A percentile compares a stretch with the other conserved stretches of the same genome.
phyloP scores from a whole-genome alignment of 23 tunicate genomes.

The Trididemnum miniatum region DNA sequence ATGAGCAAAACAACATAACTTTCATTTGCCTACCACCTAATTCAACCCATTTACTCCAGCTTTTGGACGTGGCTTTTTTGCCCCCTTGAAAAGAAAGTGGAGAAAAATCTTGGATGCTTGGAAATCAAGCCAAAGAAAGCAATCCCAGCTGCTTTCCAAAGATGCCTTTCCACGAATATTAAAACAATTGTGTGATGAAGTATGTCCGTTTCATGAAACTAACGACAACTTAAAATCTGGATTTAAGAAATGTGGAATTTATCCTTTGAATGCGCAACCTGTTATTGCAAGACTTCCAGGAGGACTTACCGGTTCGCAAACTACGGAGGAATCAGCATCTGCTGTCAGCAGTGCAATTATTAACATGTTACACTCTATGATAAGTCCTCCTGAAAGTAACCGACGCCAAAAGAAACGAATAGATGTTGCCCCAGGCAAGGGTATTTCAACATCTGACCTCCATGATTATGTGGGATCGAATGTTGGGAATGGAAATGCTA shows the following conservation, averaged over 20 bases:
- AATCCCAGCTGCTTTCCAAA: background rate
- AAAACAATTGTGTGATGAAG: background rate
- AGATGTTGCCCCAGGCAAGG: no score
- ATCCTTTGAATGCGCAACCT: background rate
- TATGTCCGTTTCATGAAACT: background rate
- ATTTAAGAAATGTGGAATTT: background rate
- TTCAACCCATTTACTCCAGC: conserved; percentile 8
- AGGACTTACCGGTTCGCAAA: no score
- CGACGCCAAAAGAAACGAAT: no score
- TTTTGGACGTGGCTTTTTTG: conserved; percentile 11
- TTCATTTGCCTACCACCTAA: conserved; percentile 3
- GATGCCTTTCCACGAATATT: background rate
- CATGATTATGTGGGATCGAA: no score
- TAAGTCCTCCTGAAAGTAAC: no score
- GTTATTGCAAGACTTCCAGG: background rate
- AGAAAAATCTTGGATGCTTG: conserved; percentile 4
- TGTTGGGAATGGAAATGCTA: no score
- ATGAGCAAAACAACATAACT: background rate
- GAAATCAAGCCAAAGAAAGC: background rate
- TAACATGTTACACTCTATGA: no score
- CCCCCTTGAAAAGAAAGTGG: background rate
- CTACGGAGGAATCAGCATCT: no score
- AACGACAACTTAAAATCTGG: background rate
- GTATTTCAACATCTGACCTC: no score
- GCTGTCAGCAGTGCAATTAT: no score